These are phyloP conservation scores for Andrena chrysosceles DNA, from an alignment of 2,888 invertebrate species.

Conservation along the genomic window DNA sequence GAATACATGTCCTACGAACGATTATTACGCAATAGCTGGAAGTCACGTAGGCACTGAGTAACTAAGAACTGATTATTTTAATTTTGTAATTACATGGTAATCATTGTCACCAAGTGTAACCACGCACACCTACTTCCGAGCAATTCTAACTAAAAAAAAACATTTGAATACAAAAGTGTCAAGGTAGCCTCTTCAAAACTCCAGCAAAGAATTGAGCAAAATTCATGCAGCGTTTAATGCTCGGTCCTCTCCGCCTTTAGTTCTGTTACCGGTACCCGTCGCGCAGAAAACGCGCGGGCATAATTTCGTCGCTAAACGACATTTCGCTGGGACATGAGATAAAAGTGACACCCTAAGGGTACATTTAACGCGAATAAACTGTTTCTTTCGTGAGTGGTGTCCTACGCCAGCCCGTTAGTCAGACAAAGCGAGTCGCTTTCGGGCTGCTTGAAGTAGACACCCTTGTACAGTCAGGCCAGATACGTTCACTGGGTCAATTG, in stretches of 20 bases:
- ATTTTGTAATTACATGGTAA: too few species aligned
- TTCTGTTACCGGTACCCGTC: neutral
- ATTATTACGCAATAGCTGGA: too few species aligned
- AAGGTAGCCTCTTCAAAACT: neutral
- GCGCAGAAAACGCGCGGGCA: conserved; percentile 5
- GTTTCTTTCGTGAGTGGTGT: conserved; percentile 64
- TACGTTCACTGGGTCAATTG: conserved; percentile 73
- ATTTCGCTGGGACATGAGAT: conserved; percentile 16
- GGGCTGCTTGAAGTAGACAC: conserved; percentile 63
- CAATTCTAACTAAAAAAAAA: neutral
- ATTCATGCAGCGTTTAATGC: neutral
- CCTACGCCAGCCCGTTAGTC: conserved; percentile 61
- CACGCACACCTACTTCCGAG: too few species aligned
- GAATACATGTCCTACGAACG: too few species aligned
- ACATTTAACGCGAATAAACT: conserved; percentile 68
- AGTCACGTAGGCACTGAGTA: too few species aligned
- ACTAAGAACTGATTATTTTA: too few species aligned
- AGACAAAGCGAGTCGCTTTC: conserved; percentile 47
- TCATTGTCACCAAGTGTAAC: too few species aligned
- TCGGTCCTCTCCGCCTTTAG: too few species aligned
- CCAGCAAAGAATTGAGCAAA: neutral
- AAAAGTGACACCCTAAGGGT: conserved; percentile 56
- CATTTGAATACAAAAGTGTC: neutral
- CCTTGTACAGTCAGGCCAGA: conserved; percentile 21
- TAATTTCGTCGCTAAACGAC: conserved; percentile 32